Conservation (phyloP, 2,797 vertebrate genomes). For the Propithecus perrieri region DNA sequence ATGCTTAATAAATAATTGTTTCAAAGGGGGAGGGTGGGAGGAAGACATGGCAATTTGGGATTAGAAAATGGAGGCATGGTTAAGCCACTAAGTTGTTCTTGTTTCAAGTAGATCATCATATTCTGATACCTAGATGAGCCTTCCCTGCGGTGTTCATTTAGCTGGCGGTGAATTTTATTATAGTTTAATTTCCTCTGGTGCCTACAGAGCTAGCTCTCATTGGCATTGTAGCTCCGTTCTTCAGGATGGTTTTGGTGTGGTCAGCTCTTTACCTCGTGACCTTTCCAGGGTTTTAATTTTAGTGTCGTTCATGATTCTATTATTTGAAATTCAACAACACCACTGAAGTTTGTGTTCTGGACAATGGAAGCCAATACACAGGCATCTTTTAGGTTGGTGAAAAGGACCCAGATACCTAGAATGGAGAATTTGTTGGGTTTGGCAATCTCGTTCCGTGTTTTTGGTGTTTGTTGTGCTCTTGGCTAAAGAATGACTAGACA, state of each 20-base stretch:
- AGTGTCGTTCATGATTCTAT: neutral
- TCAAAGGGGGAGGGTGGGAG: neutral
- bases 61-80: neutral
- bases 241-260: neutral
- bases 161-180: neutral
- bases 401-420: neutral
- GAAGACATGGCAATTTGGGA: neutral
- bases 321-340: neutral
- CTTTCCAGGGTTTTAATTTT: conserved; percentile 24
- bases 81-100: conserved; percentile 29
- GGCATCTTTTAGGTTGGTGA: neutral
- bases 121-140: neutral
- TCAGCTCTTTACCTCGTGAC: neutral
- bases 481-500: too few relatives aligned
- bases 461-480: too few relatives aligned
- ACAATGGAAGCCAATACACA: neutral
- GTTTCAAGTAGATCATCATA: neutral
- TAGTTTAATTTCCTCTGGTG: conserved; percentile 4
- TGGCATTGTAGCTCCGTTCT: neutral
- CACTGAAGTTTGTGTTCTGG: neutral
- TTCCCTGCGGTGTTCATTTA: neutral
- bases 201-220: neutral
- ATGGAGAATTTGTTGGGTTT: neutral
- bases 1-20: neutral
- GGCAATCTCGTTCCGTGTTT: too few relatives aligned